A percentile compares a stretch with the other conserved stretches of the same genome.
Evolutionary conservation across 1,140 invertebrate species (phyloP).

Genomic region (Maniola jurtina): DNA sequence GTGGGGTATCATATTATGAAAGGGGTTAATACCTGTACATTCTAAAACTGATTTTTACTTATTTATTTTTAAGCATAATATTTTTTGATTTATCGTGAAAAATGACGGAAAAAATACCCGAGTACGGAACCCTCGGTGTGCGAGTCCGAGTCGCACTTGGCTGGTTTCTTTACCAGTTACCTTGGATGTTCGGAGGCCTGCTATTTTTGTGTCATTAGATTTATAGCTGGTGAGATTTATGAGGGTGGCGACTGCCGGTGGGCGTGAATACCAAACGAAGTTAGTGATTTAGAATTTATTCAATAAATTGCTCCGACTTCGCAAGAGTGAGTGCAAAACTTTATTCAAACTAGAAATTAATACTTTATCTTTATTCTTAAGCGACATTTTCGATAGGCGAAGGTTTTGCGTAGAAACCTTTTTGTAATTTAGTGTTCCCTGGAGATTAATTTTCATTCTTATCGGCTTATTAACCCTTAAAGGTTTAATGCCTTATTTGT

Average conservation of each 20-base stretch:
- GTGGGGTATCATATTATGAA: no score
- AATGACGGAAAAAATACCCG: no score
- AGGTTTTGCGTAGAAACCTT: background rate
- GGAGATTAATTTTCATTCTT: no score
- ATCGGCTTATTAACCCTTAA: no score
- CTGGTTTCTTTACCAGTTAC: background rate
- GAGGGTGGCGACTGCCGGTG: background rate
- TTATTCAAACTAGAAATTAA: background rate
- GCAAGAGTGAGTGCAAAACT: background rate
- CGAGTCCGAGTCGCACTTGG: no score
- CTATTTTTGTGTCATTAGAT: background rate
- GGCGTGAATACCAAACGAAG: background rate
- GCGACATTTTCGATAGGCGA: background rate
- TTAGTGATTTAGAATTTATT: slow-evolving; percentile 1
- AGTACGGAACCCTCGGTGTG: no score
- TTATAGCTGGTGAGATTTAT: background rate
- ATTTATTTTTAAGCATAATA: no score
- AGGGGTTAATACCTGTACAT: no score
- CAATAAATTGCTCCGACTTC: slow-evolving; percentile 1
- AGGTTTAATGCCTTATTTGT: no score
- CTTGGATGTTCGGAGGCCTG: background rate
- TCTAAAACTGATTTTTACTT: no score
- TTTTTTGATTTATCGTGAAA: no score
- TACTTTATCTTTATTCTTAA: background rate
- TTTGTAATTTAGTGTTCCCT: no score